Conservation (phyloP, 2,113 vertebrate genomes). For the Heterotis niloticus region DNA sequence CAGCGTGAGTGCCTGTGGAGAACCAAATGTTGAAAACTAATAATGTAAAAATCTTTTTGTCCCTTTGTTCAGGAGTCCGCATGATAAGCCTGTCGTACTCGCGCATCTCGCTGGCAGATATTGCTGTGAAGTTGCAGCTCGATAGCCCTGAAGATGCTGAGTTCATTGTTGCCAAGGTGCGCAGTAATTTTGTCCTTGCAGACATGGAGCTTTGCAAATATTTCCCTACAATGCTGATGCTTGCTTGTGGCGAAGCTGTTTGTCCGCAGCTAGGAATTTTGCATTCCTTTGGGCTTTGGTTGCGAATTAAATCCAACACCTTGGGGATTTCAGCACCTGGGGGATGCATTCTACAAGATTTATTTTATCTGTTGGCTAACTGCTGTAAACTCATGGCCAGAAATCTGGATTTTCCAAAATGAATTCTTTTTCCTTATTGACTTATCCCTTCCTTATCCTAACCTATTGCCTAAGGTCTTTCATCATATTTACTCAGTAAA, state of each 20-base stretch:
- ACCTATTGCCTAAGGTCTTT: too few relatives aligned
- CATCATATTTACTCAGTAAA: too few relatives aligned
- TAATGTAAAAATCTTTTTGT: background rate
- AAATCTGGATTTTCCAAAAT: too few relatives aligned
- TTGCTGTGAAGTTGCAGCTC: slow-evolving; percentile 93
- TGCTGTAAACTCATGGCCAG: too few relatives aligned
- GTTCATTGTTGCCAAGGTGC: slow-evolving; percentile 96
- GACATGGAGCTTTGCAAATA: too few relatives aligned
- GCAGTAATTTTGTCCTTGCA: background rate
- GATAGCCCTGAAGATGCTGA: slow-evolving; percentile 94
- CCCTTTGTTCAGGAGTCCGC: slow-evolving; percentile 73
- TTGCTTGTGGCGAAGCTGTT: background rate
- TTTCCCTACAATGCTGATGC: background rate
- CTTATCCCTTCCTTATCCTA: too few relatives aligned
- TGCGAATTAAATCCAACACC: background rate
- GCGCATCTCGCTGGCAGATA: slow-evolving; percentile 90
- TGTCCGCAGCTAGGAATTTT: background rate
- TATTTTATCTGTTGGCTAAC: too few relatives aligned
- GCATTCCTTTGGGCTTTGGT: background rate
- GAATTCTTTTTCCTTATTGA: too few relatives aligned
- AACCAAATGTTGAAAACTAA: too few relatives aligned
- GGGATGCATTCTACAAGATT: background rate
- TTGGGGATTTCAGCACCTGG: background rate
- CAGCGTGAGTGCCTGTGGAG: rapidly evolving
- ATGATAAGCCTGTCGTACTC: slow-evolving; percentile 99